phyloP scores from a whole-genome alignment of 2,888 invertebrate species.

The Phengaris alcon region DNA sequence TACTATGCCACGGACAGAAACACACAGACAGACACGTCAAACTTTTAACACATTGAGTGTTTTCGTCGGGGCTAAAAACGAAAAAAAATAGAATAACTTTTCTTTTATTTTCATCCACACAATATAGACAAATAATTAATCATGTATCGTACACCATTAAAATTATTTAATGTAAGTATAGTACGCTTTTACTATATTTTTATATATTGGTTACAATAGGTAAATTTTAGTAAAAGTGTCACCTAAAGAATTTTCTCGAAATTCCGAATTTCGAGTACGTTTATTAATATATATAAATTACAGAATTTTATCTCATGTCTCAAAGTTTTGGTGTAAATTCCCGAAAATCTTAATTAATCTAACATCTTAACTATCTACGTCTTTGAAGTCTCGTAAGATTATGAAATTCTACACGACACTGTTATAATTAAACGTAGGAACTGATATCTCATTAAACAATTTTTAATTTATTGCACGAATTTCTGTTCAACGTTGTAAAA shows the following conservation, averaged over 20 bases:
- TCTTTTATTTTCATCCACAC: too few species aligned
- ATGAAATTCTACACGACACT: conserved; percentile 4
- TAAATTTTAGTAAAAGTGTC: not conserved
- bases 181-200: too few species aligned
- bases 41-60: too few species aligned
- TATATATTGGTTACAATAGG: not conserved
- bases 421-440: not conserved
- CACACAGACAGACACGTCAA: too few species aligned
- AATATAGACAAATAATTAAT: too few species aligned
- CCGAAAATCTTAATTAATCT: conserved; percentile 3
- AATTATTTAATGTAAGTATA: too few species aligned
- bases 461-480: not conserved
- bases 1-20: too few species aligned
- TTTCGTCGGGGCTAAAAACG: too few species aligned
- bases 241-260: not conserved
- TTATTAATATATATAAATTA: not conserved
- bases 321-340: not conserved
- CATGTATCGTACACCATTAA: too few species aligned
- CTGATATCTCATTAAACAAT: conserved; percentile 5
- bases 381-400: conserved; percentile 4
- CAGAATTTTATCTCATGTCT: not conserved
- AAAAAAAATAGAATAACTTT: too few species aligned
- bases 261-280: not conserved
- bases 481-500: not conserved
- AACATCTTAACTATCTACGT: conserved; percentile 2